A percentile compares a stretch with the other conserved stretches of the same genome.
These are phyloP conservation scores for Cyprinodon brontotheroides DNA, from an alignment of 2,113 vertebrate species.

Conservation along the genomic window DNA sequence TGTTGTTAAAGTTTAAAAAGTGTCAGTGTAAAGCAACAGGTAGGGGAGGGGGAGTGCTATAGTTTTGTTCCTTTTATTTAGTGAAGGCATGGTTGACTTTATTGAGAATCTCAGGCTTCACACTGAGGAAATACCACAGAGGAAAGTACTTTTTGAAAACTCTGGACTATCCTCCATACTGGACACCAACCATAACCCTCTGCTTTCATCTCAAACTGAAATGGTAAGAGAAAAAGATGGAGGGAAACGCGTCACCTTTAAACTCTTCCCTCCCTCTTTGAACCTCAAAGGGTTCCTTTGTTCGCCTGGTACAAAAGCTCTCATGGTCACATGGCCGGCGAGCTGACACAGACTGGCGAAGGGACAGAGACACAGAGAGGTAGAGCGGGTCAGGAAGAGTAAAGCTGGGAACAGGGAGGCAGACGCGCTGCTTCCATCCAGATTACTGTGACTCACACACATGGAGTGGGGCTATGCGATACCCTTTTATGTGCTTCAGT, in stretches of 20 bases:
- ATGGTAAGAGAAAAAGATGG: conserved; percentile 31
- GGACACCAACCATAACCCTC: neutral
- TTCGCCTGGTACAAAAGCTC: conserved; percentile 63
- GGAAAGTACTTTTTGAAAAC: neutral
- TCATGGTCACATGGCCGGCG: conserved; percentile 53
- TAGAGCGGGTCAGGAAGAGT: conserved; percentile 10
- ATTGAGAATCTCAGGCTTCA: neutral
- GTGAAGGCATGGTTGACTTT: neutral
- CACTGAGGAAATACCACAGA: neutral
- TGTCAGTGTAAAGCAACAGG: neutral
- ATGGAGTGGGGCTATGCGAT: conserved; percentile 53
- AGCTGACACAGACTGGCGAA: conserved; percentile 51
- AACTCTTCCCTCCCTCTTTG: conserved; percentile 50
- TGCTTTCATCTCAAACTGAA: neutral
- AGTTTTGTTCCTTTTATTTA: neutral
- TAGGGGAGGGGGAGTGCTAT: neutral
- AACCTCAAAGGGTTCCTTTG: conserved; percentile 72
- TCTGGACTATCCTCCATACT: neutral
- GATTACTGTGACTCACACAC: conserved; percentile 12
- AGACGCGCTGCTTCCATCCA: conserved; percentile 1
- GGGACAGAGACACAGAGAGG: conserved; percentile 3
- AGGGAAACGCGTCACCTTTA: conserved; percentile 68
- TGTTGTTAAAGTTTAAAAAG: neutral
- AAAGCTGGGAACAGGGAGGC: neutral
- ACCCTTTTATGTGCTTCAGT: conserved; percentile 49